phyloP scores from a whole-genome alignment of 2,797 vertebrate genomes.

The Sternarchorhynchus goeldii region DNA sequence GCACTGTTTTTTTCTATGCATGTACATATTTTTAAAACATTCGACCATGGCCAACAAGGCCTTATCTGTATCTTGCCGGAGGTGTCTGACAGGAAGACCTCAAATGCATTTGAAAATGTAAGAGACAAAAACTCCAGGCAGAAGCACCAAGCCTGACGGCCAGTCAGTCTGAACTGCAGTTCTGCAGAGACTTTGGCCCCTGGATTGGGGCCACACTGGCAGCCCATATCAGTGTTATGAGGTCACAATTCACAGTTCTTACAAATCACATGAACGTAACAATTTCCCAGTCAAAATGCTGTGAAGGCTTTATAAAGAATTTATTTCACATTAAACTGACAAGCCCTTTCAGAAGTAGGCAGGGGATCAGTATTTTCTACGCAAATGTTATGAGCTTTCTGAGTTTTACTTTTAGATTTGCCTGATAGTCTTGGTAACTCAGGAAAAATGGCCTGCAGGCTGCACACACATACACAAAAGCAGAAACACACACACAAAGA shows the following conservation, averaged over 20 bases:
- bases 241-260: background rate
- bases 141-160: background rate
- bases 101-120: background rate
- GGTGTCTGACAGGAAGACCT: background rate
- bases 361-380: background rate
- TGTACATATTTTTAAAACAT: too few relatives aligned
- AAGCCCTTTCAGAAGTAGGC: background rate
- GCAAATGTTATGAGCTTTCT: background rate
- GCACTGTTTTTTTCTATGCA: too few relatives aligned
- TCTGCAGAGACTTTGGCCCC: background rate
- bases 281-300: background rate
- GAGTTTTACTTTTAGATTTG: background rate
- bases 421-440: background rate
- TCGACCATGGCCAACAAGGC: too few relatives aligned
- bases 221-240: background rate
- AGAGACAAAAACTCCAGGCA: background rate
- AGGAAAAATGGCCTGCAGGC: background rate
- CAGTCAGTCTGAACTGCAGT: background rate
- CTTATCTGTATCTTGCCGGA: background rate
- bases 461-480: background rate
- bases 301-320: background rate
- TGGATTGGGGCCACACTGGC: background rate
- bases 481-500: background rate
- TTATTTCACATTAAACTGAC: background rate
- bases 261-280: background rate